Base-by-base conservation (phyloP, 1,140 invertebrate species). In the Luehdorfia chinensis region DNA sequence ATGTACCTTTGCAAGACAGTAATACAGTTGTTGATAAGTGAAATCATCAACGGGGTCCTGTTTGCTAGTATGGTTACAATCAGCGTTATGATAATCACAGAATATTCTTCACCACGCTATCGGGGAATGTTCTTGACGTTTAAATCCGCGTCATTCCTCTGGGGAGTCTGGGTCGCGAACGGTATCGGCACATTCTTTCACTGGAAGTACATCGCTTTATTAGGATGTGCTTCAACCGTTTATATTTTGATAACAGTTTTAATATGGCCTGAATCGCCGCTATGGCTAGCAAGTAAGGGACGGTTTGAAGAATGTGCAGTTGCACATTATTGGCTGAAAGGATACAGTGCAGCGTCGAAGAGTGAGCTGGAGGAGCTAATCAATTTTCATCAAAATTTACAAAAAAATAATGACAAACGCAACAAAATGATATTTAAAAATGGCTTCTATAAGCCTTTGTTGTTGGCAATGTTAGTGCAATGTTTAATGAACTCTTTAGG, bases 91-190 rank as follows among this genome's bases (percentile, higher is more conserved):
- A 50, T 64, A 0, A 5, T 71, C 0, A 55, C 59, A 4, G 71
- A 71, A 25, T 71, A 69, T 21, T 47, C 57, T 0, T 64, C 68
- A 1, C 56, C 59, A 4, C 59, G 54, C 27, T 69, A 66, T 16
- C 53, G 71, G 2, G 71, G 67, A 0, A 31, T 66, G 39, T 66
- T 69, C 30, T 36, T 74, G 15, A 50, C 60, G 1, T 34, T 69
- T 1, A 74, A 71, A 54, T 37, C 58, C 4, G 67, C 67, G n/a
- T 58, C 54, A 0, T 53, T 68, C 8, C 57, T 59, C 9, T 71
- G 67, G 67, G 71, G 65, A 13, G 59, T 74, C 11, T 71, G 61
- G 62, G 50, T 50, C 0, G 47, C 71, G 3, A 74, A 74, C 31
- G 63, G 59, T 0, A 65, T 71, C 0, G 71, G 71, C 0, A 69